Percentiles rank a stretch among this genome's conserved stretches.
Conservation (phyloP, 2,888 invertebrate species). For the Hyposoter dolosus region DNA sequence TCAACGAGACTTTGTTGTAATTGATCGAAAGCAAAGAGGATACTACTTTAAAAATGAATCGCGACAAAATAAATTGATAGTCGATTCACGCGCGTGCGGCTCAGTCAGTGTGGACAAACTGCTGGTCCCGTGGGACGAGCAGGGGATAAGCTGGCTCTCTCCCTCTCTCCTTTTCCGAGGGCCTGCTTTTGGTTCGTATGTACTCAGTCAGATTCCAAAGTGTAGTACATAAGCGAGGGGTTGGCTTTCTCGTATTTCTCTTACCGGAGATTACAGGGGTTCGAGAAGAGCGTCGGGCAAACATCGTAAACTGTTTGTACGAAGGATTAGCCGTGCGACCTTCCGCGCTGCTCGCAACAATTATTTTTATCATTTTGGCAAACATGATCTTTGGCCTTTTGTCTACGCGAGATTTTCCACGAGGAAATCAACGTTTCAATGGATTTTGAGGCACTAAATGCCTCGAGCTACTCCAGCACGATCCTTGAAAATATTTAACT, state of each 20-base stretch:
- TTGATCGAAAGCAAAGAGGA: conserved; percentile 21
- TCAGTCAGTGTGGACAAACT: conserved; percentile 77
- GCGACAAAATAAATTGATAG: conserved; percentile 82
- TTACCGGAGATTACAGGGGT: conserved; percentile 16
- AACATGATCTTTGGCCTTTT: conserved; percentile 33
- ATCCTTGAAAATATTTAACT: background rate
- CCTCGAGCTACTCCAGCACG: background rate
- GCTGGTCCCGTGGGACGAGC: conserved; percentile 80
- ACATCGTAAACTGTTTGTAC: conserved; percentile 82
- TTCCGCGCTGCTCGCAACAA: conserved; percentile 69
- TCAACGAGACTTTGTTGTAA: background rate
- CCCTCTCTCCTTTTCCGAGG: conserved; percentile 16
- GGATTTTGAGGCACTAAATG: background rate
- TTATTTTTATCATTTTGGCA: conserved; percentile 65
- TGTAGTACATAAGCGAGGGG: conserved; percentile 1
- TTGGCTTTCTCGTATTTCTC: conserved; percentile 41
- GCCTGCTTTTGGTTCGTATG: background rate
- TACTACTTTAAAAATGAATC: conserved; percentile 75
- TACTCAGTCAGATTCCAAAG: conserved; percentile 11
- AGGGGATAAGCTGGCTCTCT: conserved; percentile 65
- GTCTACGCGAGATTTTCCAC: background rate
- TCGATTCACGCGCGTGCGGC: conserved; percentile 78
- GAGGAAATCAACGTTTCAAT: conserved; percentile 45
- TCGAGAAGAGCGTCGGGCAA: conserved; percentile 74
- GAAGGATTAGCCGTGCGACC: conserved; percentile 78